Evolutionary conservation across 2,797 vertebrate species (phyloP).

Genomic region (Molossus alvarezi): DNA sequence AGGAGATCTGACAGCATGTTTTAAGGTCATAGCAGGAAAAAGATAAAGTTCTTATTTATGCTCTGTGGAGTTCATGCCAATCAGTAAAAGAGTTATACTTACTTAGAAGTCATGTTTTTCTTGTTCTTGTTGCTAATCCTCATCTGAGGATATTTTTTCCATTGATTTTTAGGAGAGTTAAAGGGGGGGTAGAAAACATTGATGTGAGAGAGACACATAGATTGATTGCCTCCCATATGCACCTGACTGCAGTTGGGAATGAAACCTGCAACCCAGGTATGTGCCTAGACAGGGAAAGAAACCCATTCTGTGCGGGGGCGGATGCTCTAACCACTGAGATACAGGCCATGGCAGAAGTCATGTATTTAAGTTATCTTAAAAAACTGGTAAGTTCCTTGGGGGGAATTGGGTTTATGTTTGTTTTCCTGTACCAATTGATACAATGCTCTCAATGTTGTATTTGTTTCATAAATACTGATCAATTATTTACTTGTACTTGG

Average conservation of each 20-base stretch:
- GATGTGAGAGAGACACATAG: no score
- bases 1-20: not conserved
- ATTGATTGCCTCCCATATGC: no score
- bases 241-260: no score
- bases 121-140: no score
- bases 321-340: no score
- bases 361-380: not conserved
- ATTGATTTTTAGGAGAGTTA: no score
- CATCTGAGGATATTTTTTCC: no score
- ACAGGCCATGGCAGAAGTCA: not conserved
- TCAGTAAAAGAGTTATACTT: not conserved
- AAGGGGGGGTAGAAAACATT: no score
- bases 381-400: not conserved
- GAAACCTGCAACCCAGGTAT: no score
- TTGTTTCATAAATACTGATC: slow-evolving; percentile 5
- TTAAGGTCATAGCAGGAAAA: not conserved
- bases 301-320: no score
- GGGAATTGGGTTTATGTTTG: not conserved
- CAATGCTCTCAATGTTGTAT: not conserved
- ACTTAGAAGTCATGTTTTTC: not conserved
- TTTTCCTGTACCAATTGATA: not conserved
- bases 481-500: not conserved
- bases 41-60: not conserved
- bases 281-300: no score
- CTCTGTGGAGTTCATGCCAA: not conserved